Base-by-base conservation (phyloP, 2,888 invertebrate genomes). In the Agrenia bidenticulata region DNA sequence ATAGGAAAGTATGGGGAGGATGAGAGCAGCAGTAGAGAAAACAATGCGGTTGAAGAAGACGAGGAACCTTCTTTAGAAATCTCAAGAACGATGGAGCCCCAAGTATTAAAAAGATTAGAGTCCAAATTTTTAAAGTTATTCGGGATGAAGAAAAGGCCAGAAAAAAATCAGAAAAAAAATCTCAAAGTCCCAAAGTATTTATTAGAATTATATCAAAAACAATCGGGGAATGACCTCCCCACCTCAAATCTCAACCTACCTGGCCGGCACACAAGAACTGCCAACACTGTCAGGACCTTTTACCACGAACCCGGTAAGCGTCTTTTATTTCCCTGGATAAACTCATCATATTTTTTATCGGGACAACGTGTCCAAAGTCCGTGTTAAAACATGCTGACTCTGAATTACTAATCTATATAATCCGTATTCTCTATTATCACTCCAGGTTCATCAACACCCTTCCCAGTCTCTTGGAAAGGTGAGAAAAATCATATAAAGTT, bases 271-370 rank as follows among this genome's bases (percentile, higher is more conserved):
- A 87, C 89, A 72, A 85, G 88, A 78, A 87, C 87, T 75, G 90
- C 92, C 76, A 92, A 93, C 81, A 92, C 92, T 63, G 89, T 91
- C 72, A 84, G 92, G 79, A 89, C 90, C 81, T 92, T 89, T 83
- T 86, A 87, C 78, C 92, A 92, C 83, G 83, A 85, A 60, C 62
- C 70, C 80, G 88, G 89, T 89, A 80, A 83, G 85, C 81, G 37
- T 32, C 42, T 32, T 32, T 32, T 11, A 32, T 32, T 32, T 32
- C 32, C 32, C 11, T 32, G 4, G 13, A 60, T 45, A 49, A 51
- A 45, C 11, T 32, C 27, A 19, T n/a, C n/a, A n/a, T n/a, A n/a
- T n/a, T n/a, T n/a, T n/a, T n/a, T n/a, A n/a, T n/a, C n/a, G n/a
- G n/a, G n/a, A n/a, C n/a, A n/a, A n/a, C n/a, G n/a, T n/a, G n/a